Evolutionary conservation across 30 jellyfish, hydroid and myxozoan species (phyloP).

Genomic region (Mastigias papua): DNA sequence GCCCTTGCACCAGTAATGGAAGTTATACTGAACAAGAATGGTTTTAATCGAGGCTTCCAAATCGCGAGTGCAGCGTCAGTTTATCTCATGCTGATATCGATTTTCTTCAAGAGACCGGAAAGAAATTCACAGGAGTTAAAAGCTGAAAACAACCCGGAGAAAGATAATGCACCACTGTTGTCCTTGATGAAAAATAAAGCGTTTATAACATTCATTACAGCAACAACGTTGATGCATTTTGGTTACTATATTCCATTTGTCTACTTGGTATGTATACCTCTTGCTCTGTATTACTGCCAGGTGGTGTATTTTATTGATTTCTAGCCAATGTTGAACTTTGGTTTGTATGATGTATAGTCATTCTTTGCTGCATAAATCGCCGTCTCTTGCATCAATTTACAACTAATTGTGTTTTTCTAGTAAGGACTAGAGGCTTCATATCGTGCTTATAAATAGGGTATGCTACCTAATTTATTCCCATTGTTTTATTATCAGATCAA

Average conservation of each 20-base stretch:
- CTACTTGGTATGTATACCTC: constrained; percentile 91
- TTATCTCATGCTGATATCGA: constrained; percentile 64
- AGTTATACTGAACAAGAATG: constrained; percentile 44
- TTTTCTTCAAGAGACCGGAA: constrained; percentile 80
- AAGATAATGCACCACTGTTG: constrained; percentile 17
- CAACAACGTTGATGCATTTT: constrained; percentile 83
- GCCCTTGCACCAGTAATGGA: constrained; percentile 85
- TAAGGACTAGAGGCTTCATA: no score
- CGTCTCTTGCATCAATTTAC: no score
- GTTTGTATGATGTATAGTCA: no score
- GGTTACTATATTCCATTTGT: constrained; percentile 92
- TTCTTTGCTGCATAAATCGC: no score
- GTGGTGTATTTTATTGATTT: no score
- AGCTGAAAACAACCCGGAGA: constrained; percentile 29
- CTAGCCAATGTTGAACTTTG: no score
- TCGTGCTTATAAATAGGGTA: no score
- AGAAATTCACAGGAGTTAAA: constrained; percentile 10
- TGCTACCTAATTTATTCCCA: no score
- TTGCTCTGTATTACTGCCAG: no score
- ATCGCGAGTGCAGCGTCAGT: constrained; percentile 79
- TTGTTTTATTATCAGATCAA: no score
- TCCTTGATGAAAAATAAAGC: constrained; percentile 84
- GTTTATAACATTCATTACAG: constrained; percentile 66
- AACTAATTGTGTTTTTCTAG: no score
- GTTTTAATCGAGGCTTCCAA: constrained; percentile 78